Conservation (phyloP, 2,888 invertebrate species). For the Choreutis nemorana region DNA sequence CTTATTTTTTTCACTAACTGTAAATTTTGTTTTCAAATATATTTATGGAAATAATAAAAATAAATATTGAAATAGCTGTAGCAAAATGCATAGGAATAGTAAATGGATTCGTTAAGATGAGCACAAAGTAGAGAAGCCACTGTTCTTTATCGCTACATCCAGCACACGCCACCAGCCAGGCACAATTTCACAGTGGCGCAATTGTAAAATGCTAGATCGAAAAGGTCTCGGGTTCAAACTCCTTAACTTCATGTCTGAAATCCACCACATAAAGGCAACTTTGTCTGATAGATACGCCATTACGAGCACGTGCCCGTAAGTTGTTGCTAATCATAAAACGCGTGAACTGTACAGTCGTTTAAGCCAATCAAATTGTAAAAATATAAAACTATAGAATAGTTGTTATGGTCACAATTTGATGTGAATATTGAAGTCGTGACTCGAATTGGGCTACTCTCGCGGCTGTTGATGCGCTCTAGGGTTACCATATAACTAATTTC, state of each 20-base stretch:
- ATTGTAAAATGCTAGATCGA: slow-evolving; percentile 56
- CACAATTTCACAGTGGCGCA: slow-evolving; percentile 51
- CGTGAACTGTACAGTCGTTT: slow-evolving; percentile 12
- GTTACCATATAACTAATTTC: too few species aligned
- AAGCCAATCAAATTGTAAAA: slow-evolving; percentile 17
- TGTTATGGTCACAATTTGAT: slow-evolving; percentile 18
- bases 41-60: too few species aligned
- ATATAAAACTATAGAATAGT: slow-evolving; percentile 19
- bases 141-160: too few species aligned
- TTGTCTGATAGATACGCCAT: slow-evolving; percentile 27
- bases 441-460: slow-evolving; percentile 37
- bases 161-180: slow-evolving; percentile 38
- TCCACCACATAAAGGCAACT: slow-evolving; percentile 27
- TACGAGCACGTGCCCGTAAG: slow-evolving; percentile 35
- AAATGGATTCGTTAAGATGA: slow-evolving; percentile 4
- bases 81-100: slow-evolving; percentile 1
- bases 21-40: too few species aligned
- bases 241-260: slow-evolving; percentile 48
- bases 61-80: too few species aligned
- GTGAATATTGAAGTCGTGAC: slow-evolving; percentile 41
- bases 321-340: too few species aligned
- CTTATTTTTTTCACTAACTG: too few species aligned
- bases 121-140: slow-evolving; percentile 6
- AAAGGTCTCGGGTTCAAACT: slow-evolving; percentile 55
- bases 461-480: slow-evolving; percentile 30